A percentile compares a stretch with the other conserved stretches of the same genome.
These are phyloP conservation scores for Stegostoma tigrinum DNA, from an alignment of 2,113 vertebrate genomes.

Conservation along the genomic window DNA sequence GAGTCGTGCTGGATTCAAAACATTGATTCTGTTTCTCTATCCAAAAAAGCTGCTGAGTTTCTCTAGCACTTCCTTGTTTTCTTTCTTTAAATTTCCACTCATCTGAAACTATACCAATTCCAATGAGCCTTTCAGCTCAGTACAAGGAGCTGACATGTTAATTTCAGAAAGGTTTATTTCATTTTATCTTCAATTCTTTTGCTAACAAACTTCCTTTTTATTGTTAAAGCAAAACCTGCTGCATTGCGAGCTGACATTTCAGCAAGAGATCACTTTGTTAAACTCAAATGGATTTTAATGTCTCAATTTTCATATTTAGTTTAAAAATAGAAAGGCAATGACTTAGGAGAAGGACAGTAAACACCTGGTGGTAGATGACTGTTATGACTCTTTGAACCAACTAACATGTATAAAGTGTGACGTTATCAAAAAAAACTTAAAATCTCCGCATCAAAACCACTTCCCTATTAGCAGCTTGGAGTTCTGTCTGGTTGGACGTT, in stretches of 20 bases:
- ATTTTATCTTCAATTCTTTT: too few species aligned
- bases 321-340: not conserved
- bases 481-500: not conserved
- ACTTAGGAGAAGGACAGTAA: not conserved
- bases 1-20: too few species aligned
- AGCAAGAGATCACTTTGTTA: too few species aligned
- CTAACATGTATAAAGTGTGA: not conserved
- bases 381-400: not conserved
- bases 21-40: too few species aligned
- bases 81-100: too few species aligned
- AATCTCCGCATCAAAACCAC: not conserved
- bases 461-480: not conserved
- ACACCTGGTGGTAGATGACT: not conserved
- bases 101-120: too few species aligned
- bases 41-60: too few species aligned
- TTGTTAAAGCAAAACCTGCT: too few species aligned
- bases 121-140: too few species aligned
- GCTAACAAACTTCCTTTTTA: too few species aligned
- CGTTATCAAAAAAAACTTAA: not conserved
- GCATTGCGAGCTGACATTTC: too few species aligned
- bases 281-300: not conserved
- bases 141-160: not conserved
- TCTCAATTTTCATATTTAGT: not conserved
- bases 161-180: not conserved
- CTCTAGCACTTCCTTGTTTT: too few species aligned